These are phyloP conservation scores for Sporophila hypoxantha DNA, from an alignment of 2,113 vertebrate species.

Conservation along the genomic window DNA sequence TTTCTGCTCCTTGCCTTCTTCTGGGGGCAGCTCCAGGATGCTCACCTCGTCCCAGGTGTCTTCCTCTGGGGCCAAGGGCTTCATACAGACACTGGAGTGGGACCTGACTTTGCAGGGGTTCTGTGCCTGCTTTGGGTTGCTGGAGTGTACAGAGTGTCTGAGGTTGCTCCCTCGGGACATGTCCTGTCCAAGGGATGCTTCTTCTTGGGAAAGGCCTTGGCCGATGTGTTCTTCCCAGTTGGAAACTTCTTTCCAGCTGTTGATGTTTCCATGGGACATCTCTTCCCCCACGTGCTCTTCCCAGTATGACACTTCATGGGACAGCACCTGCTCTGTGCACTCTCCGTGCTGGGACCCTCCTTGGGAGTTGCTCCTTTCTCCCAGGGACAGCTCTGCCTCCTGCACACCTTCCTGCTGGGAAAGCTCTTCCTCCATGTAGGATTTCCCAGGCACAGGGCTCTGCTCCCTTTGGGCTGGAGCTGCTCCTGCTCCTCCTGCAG, in stretches of 20 bases:
- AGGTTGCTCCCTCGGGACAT: not conserved
- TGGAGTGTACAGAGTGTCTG: not conserved
- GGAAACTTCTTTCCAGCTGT: not conserved
- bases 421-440: not conserved
- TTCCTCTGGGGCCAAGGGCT: not conserved
- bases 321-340: not conserved
- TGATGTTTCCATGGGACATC: not conserved
- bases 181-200: not conserved
- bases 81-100: rapidly evolving
- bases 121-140: rapidly evolving
- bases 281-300: rapidly evolving
- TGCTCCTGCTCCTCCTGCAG: not conserved
- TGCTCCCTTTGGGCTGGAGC: not conserved
- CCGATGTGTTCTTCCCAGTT: not conserved
- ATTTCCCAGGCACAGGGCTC: not conserved
- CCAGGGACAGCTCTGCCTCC: too few species aligned
- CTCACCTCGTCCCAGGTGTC: not conserved
- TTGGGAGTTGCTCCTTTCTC: not conserved
- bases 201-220: not conserved
- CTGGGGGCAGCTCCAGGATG: not conserved
- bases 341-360: not conserved
- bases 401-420: not conserved
- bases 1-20: not conserved
- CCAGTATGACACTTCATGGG: not conserved
- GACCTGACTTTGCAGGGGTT: not conserved